Conservation (phyloP, 2,797 vertebrate genomes). For the Glossophaga mutica region DNA sequence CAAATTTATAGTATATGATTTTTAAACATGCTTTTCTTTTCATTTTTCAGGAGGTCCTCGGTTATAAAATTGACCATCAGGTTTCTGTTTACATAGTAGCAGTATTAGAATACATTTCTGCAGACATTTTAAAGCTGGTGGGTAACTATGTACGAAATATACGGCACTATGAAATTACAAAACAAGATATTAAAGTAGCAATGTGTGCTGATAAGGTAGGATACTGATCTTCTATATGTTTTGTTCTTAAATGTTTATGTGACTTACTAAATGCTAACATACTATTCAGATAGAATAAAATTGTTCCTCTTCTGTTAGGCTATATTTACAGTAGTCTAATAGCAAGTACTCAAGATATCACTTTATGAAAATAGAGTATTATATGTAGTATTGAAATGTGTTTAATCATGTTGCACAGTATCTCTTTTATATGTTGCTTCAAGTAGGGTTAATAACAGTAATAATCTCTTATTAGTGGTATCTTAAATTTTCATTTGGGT, state of each 20-base stretch:
- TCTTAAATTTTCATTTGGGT: conserved; percentile 14
- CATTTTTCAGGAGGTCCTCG: conserved; percentile 92
- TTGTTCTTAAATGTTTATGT: not conserved
- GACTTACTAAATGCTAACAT: not conserved
- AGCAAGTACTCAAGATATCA: not conserved
- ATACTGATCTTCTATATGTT: conserved; percentile 44
- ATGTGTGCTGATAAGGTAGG: conserved; percentile 98
- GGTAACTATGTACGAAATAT: conserved; percentile 98
- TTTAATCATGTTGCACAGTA: not conserved
- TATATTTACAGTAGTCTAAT: not conserved
- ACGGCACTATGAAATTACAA: conserved; percentile 96
- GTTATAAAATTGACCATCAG: conserved; percentile 97
- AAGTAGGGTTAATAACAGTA: conserved; percentile 3
- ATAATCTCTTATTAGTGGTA: not conserved
- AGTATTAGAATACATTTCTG: conserved; percentile 98
- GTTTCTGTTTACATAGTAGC: conserved; percentile 98
- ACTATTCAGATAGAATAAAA: conserved; percentile 24
- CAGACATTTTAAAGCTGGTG: conserved; percentile 96
- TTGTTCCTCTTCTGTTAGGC: not conserved
- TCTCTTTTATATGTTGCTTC: conserved; percentile 6
- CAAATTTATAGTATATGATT: conserved; percentile 22
- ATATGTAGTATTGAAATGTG: not conserved
- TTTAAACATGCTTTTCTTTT: conserved; percentile 53
- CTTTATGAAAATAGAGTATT: conserved; percentile 6
- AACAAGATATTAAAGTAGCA: conserved; percentile 98